A percentile compares a stretch with the other conserved stretches of the same genome.
Evolutionary conservation across 2,888 invertebrate genomes (phyloP).

Genomic region (Lathronympha strigana): DNA sequence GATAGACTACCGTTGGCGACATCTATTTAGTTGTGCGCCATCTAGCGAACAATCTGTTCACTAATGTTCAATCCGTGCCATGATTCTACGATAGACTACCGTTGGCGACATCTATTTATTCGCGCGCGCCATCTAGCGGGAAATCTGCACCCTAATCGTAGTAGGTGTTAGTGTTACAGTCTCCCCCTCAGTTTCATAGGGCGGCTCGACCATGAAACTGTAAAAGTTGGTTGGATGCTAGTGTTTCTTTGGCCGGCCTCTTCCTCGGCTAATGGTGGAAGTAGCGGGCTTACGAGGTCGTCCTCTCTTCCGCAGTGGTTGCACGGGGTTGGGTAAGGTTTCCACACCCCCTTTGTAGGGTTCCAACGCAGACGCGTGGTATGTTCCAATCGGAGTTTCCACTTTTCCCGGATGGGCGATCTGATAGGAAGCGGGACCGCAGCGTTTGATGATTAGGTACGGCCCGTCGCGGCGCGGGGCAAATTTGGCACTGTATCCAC

Average conservation of each 20-base stretch:
- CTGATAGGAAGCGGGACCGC: neutral
- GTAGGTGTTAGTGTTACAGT: too few relatives aligned
- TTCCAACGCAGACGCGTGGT: neutral
- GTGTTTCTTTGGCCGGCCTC: neutral
- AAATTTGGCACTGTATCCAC: slow-evolving; percentile 6
- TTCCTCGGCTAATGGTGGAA: neutral
- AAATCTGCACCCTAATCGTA: too few relatives aligned
- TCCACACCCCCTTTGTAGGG: neutral
- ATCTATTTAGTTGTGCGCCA: too few relatives aligned
- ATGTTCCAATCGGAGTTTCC: neutral
- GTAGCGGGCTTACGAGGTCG: neutral
- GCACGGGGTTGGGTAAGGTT: neutral
- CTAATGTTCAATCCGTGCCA: too few relatives aligned
- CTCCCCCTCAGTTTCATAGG: too few relatives aligned
- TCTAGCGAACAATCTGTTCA: too few relatives aligned
- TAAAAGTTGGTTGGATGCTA: too few relatives aligned
- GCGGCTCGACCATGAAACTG: too few relatives aligned
- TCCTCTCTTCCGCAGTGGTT: neutral
- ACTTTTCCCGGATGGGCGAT: neutral
- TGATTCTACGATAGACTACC: too few relatives aligned
- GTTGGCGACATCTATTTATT: too few relatives aligned
- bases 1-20: too few relatives aligned
- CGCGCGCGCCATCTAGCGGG: too few relatives aligned
- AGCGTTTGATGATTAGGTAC: neutral
- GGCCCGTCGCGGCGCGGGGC: neutral